A percentile compares a stretch with the other conserved stretches of the same genome.
phyloP scores from a whole-genome alignment of 2,113 vertebrate species.

The Rallus limicola region DNA sequence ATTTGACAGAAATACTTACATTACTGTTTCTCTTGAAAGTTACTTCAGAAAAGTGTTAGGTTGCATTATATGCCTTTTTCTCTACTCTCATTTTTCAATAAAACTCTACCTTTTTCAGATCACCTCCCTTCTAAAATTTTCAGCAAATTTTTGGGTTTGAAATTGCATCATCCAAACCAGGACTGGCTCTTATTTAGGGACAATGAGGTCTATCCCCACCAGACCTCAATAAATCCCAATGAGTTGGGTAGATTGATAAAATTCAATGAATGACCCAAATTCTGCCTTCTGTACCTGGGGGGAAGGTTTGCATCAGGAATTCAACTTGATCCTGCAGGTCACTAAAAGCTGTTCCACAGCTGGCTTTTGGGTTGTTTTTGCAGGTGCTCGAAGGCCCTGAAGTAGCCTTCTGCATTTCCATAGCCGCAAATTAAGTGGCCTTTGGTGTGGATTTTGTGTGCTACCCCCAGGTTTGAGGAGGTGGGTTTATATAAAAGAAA shows the following conservation, averaged over 20 bases:
- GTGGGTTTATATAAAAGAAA: neutral
- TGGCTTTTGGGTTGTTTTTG: neutral
- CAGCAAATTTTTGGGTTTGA: neutral
- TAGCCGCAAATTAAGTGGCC: neutral
- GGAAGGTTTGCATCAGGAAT: neutral
- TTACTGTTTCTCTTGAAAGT: neutral
- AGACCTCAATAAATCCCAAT: neutral
- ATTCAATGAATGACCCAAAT: neutral
- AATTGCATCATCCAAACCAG: neutral
- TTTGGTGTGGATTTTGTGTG: neutral
- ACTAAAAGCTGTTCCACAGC: neutral
- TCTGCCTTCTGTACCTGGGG: rapidly evolving
- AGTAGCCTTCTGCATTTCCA: neutral
- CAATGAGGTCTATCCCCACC: neutral
- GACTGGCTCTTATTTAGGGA: neutral
- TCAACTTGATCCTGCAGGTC: neutral
- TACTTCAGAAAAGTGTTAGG: neutral
- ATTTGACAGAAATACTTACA: neutral
- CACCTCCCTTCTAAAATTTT: neutral
- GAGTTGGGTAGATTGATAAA: neutral
- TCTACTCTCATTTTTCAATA: neutral
- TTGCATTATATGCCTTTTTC: neutral
- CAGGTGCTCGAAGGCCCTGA: neutral
- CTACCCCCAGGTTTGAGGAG: neutral
- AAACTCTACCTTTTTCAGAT: neutral